Base-by-base conservation (phyloP, 2,113 vertebrate genomes). In the Salminus brasiliensis region DNA sequence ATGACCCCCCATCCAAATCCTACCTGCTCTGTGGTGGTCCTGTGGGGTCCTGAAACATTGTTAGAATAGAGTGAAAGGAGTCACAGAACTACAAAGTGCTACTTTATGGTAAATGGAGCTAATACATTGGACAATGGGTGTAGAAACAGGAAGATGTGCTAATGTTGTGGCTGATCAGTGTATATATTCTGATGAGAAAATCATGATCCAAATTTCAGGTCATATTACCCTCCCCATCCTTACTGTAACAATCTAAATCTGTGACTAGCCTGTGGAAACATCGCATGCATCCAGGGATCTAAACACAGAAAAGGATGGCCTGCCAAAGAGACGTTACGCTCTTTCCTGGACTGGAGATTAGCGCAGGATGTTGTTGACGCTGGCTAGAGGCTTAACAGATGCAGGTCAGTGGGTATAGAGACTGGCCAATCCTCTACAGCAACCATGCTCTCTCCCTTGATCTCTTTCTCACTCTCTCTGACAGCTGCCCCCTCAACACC, bases 341-440 rank as follows among this genome's bases (percentile, higher is more conserved):
- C 39, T 41, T 67, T 84, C 63, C 52, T 76, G 18, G 15, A 72
- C 65, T 29, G 25, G 21, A 21, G 49, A 65, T 82, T 79, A 80
- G 52, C 25, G 73, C 60, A 67, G 77, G 68, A 80, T 59, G 80
- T 80, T 65, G 80, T 80, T 81, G 49, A 43, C 53, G 6, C 60
- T 62, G 78, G 81, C 81, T 82, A 43, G 53, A 76, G 78, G 88
- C 81, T 89, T 88, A 88, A 72, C n/a, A 59, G 78, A 88, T 87
- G 68, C 83, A 84, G 85, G 85, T 84, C 81, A 83, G 47, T 81
- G 67, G 53, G 74, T 69, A 76, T 69, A 76, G 76, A 80, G 45
- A 47, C 81, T 69, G 69, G 34, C 30, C 72, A 80, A 65, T 74
- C 73, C 68, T 59, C 66, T 68, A 53, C 53, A 59, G 34, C 74